Conservation (phyloP, 2,113 vertebrate species). For the Neolamprologus tretocephalus region DNA sequence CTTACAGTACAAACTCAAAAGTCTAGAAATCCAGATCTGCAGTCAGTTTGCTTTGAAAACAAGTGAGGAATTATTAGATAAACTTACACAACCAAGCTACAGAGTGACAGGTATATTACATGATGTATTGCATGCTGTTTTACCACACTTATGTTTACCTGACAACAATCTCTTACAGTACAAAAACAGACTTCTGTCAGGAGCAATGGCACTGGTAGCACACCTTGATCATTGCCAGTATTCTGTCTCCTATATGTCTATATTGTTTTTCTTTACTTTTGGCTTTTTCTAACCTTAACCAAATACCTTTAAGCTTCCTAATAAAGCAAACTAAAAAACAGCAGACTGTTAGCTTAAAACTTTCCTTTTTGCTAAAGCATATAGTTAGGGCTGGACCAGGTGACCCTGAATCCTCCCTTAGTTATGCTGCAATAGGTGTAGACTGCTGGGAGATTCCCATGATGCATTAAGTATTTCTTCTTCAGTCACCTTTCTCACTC, state of each 20-base stretch:
- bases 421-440: no score
- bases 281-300: background rate
- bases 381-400: no score
- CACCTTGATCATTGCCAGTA: background rate
- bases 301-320: background rate
- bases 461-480: no score
- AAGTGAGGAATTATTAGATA: background rate
- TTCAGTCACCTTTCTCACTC: no score
- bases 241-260: background rate
- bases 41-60: background rate
- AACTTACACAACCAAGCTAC: background rate
- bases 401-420: no score
- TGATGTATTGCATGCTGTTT: background rate
- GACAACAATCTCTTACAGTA: background rate
- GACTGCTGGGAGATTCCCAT: no score
- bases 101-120: background rate
- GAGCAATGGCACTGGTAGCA: background rate
- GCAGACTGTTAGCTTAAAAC: background rate
- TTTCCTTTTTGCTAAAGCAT: no score
- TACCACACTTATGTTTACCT: background rate
- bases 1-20: slow-evolving; percentile 8
- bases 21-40: background rate
- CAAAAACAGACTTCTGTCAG: background rate
- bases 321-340: background rate
- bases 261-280: background rate